Base-by-base conservation (phyloP, 1,140 invertebrate genomes). In the Panagrolaimus sp. region DNA sequence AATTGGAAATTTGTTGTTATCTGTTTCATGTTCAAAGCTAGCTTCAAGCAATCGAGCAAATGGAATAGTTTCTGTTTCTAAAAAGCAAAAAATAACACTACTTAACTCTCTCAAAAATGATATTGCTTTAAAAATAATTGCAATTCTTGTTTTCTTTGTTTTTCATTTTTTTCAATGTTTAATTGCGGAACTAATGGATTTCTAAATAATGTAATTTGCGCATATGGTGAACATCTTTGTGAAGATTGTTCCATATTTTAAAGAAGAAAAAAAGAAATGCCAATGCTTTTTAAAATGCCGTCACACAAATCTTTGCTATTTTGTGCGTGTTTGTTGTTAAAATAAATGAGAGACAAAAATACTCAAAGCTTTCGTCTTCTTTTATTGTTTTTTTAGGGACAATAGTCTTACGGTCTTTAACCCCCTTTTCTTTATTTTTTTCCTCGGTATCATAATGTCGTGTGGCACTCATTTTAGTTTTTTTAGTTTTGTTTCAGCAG, bases 171-270 rank as follows among this genome's bases (percentile, higher is more conserved):
- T 27, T 20, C 51, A n/a, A 25, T 57, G 14, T 57, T 16, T 11
- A 25, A 27, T 57, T 57, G 27, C 8, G 1, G 13, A 27, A 57
- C n/a, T 57, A 11, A 38, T 38, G 31, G 31, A 38, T 7, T 38
- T 38, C 31, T 38, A 38, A 38, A 38, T 27, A 57, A 57, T 57
- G 51, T 16, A 57, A 57, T 57, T 57, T 25, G 27, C 51, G 51
- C 51, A 57, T 57, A 57, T 57, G 51, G 51, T 20, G 27, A 57
- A 57, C 51, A 57, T 57, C 11, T 57, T 57, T 57, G 51, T 57
- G 27, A 27, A 57, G 20, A 25, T 57, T 38, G 31, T 38, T 38
- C 31, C 31, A 38, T 4, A 38, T 38, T 38, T n/a, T n/a, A n/a
- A n/a, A n/a, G n/a, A n/a, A n/a, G n/a, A n/a, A n/a, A n/a, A 38